These are phyloP conservation scores for Pavo muticus DNA, from an alignment of 2,113 vertebrate genomes.

Conservation along the genomic window DNA sequence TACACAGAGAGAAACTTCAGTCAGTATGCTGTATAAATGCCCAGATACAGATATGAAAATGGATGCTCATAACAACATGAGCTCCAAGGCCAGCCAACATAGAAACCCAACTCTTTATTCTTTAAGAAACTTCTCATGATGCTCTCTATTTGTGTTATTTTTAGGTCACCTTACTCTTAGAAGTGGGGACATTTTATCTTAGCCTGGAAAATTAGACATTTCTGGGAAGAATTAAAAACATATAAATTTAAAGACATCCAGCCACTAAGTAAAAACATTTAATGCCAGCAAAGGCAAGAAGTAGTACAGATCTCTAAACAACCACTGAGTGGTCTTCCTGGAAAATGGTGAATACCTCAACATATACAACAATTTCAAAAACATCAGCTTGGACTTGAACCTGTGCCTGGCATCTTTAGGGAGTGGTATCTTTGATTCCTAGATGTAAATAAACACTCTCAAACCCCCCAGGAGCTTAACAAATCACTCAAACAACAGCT, in stretches of 20 bases:
- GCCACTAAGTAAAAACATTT: background rate
- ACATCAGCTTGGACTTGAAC: background rate
- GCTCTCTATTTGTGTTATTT: background rate
- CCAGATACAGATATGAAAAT: background rate
- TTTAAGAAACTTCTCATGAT: background rate
- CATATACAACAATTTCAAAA: background rate
- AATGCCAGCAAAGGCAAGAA: background rate
- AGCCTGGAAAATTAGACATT: background rate
- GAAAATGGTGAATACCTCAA: background rate
- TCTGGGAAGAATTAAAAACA: background rate
- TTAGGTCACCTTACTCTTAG: background rate
- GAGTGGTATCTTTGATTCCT: background rate
- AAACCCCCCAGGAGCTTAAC: background rate
- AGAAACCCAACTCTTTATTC: background rate
- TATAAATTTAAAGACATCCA: background rate
- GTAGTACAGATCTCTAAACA: background rate
- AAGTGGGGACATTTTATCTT: background rate
- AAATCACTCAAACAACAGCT: background rate
- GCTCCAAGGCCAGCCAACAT: background rate
- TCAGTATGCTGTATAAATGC: background rate
- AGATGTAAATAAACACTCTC: background rate
- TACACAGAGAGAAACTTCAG: fast-evolving
- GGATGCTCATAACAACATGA: background rate
- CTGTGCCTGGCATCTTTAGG: background rate
- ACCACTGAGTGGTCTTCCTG: background rate